phyloP scores from a whole-genome alignment of 2,113 vertebrate genomes.

The Labeo rohita region DNA sequence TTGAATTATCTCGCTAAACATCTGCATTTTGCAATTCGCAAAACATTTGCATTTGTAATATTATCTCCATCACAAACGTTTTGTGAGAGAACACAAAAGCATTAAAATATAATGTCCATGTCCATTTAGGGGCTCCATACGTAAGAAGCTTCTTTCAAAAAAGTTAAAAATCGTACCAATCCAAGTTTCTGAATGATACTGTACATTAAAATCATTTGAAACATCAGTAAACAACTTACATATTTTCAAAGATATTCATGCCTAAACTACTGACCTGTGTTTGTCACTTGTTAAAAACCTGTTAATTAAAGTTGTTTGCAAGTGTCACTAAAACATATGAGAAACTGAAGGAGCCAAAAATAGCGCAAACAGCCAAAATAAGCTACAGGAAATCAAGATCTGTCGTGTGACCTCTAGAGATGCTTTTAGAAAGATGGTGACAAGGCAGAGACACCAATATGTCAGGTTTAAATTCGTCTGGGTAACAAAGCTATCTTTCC shows the following conservation, averaged over 20 bases:
- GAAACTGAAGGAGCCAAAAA: background rate
- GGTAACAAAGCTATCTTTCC: slow-evolving; percentile 10
- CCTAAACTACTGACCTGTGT: background rate
- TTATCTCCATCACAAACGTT: too few relatives aligned
- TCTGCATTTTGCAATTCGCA: too few relatives aligned
- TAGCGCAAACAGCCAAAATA: background rate
- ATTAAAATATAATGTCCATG: too few relatives aligned
- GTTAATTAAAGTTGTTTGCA: background rate
- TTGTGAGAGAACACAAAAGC: too few relatives aligned
- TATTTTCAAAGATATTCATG: background rate
- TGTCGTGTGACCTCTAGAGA: slow-evolving; percentile 19
- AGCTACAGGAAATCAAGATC: background rate
- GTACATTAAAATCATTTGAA: too few relatives aligned
- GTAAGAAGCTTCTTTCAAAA: too few relatives aligned
- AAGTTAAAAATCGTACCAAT: too few relatives aligned
- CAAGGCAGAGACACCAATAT: slow-evolving; percentile 8
- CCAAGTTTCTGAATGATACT: too few relatives aligned
- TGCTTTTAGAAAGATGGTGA: slow-evolving; percentile 4
- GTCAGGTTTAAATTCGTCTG: slow-evolving; percentile 15
- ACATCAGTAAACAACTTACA: background rate
- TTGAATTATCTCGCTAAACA: too few relatives aligned
- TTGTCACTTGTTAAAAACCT: background rate
- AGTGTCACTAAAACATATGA: background rate
- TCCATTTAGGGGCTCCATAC: too few relatives aligned
- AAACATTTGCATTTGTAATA: too few relatives aligned